Base-by-base conservation (phyloP, 2,888 invertebrate species). In the Pseudanteris insignis region DNA sequence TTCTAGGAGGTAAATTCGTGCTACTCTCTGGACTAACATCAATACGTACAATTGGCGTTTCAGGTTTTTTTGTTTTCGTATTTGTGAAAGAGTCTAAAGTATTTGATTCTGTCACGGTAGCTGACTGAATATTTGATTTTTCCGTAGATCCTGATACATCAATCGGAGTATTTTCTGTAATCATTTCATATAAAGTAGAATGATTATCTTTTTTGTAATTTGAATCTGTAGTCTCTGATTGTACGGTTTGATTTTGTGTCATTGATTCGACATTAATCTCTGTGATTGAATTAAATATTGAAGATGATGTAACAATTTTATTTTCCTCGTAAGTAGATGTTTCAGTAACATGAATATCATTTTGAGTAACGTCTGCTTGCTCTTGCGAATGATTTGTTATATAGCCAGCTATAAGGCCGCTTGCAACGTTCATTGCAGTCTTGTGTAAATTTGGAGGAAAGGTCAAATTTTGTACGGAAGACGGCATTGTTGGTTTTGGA, bases 321-420 rank as follows among this genome's bases (percentile, higher is more conserved):
- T 30, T 12, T 30, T n/a, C 2, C 11, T 30, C 4, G 10, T 10
- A 5, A 30, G 3, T n/a, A 30, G 10, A 2, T 11, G 21, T 29
- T 14, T 10, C 9, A 12, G 25, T 41, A 10, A 13, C 21, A 7
- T 38, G 10, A 21, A 36, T 47, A 7, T n/a, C 29, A 12, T 53
- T 40, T 13, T 43, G 8, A 10, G 55, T 30, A 5, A 12, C 4
- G 33, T 44, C 14, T 8, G 43, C 5, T 12, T 41, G 11, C 14
- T 30, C 30, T 36, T 48, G 34, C 13, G 36, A 34, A 6, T 47
- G 55, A 33, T 55, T 63, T 2, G 66, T 51, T 15, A 67, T 55
- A 15, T 68, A 74, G 54, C 76, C 76, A 26, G 77, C 76, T 11
- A 77, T 75, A 0, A 77, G 59, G 13, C 74, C 67, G 58, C 76